A percentile compares a stretch with the other conserved stretches of the same genome.
These are phyloP conservation scores for Bradypodion pumilum DNA, from an alignment of 2,797 vertebrate genomes.

Conservation along the genomic window DNA sequence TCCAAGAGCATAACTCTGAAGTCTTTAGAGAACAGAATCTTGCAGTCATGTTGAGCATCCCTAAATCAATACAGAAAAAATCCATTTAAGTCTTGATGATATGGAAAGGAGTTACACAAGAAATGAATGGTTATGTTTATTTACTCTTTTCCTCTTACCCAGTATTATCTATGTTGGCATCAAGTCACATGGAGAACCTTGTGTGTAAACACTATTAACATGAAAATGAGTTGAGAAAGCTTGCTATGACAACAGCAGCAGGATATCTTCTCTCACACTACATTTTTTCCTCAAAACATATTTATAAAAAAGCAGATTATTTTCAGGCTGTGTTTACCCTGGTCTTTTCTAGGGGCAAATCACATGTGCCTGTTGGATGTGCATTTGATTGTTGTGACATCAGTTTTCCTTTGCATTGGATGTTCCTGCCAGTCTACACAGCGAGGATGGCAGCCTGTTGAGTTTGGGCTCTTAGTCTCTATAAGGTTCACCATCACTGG, in stretches of 20 bases:
- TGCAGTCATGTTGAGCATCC: constrained; percentile 24
- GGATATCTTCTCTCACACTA: not conserved
- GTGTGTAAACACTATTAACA: not conserved
- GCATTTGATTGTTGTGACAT: not conserved
- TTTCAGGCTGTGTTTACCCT: too few relatives aligned
- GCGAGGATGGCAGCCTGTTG: too few relatives aligned
- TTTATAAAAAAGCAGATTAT: not conserved
- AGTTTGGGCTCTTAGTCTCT: too few relatives aligned
- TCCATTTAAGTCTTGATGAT: constrained; percentile 21
- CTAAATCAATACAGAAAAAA: not conserved
- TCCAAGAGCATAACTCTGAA: constrained; percentile 44
- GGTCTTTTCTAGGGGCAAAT: too few relatives aligned
- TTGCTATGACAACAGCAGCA: not conserved
- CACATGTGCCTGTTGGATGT: not conserved
- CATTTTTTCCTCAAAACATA: not conserved
- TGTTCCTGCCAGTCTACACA: not conserved
- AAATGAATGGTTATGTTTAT: not conserved
- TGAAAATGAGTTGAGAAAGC: constrained; percentile 21
- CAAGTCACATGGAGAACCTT: not conserved
- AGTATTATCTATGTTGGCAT: constrained; percentile 3
- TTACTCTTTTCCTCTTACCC: not conserved
- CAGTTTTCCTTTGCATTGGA: not conserved
- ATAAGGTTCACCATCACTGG: too few relatives aligned
- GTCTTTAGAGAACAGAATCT: constrained; percentile 54
- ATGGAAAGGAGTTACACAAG: constrained; percentile 12